A percentile compares a stretch with the other conserved stretches of the same genome.
Evolutionary conservation across 2,888 invertebrate genomes (phyloP).

Genomic region (Trissolcus brochymenae): DNA sequence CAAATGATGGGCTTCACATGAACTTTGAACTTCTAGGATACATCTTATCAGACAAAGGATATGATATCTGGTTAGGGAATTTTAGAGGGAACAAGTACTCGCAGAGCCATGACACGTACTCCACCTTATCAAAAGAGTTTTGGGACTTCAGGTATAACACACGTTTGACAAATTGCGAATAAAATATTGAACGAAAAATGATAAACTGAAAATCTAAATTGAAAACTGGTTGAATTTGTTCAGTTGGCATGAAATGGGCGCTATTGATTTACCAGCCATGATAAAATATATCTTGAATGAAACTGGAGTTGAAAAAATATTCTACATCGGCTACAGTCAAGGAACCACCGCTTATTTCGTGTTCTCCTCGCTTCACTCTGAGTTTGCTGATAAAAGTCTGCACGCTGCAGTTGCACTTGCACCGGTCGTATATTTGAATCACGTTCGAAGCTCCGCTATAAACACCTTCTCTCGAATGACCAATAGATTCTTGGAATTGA

Average conservation of each 20-base stretch:
- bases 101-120: slow-evolving; percentile 74
- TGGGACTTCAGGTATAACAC: slow-evolving; percentile 74
- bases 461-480: too few species aligned
- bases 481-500: too few species aligned
- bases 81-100: slow-evolving; percentile 79
- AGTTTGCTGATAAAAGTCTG: slow-evolving; percentile 74
- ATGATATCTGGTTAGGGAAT: slow-evolving; percentile 80
- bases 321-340: slow-evolving; percentile 80
- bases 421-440: slow-evolving; percentile 69
- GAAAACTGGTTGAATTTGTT: slow-evolving; percentile 72
- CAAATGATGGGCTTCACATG: too few species aligned
- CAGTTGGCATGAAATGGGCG: slow-evolving; percentile 80
- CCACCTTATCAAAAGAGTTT: slow-evolving; percentile 71
- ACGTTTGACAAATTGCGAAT: neutral
- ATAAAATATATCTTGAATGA: slow-evolving; percentile 78
- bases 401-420: slow-evolving; percentile 70
- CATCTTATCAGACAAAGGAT: slow-evolving; percentile 73
- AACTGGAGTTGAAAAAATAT: slow-evolving; percentile 76
- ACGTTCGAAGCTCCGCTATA: too few species aligned
- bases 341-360: slow-evolving; percentile 77
- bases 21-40: slow-evolving; percentile 66
- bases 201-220: neutral
- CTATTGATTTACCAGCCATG: slow-evolving; percentile 79
- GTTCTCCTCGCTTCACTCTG: slow-evolving; percentile 71
- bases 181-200: neutral